Evolutionary conservation across 1,140 invertebrate species (phyloP).

Genomic region (Samia ricini): DNA sequence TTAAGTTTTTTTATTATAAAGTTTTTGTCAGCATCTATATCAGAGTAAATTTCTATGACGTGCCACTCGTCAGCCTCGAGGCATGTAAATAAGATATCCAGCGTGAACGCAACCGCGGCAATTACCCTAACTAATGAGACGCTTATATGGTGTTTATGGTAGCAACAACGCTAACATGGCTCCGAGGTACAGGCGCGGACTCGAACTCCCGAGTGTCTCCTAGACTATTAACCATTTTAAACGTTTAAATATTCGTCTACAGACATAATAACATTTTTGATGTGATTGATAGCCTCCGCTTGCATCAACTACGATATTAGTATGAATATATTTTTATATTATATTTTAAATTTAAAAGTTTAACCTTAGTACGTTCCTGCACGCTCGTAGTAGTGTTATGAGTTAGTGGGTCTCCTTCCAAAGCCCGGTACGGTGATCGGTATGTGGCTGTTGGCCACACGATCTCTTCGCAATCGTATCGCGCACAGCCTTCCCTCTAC

Average conservation of each 20-base stretch:
- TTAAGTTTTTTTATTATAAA: not conserved
- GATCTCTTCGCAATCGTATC: not conserved
- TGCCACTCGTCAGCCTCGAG: conserved; percentile 11
- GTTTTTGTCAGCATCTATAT: not conserved
- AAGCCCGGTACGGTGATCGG: not conserved
- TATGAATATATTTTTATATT: too few species aligned
- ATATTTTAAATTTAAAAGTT: too few species aligned
- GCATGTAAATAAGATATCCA: conserved; percentile 38
- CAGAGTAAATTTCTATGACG: not conserved
- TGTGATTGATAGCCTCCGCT: too few species aligned
- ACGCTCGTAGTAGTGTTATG: not conserved
- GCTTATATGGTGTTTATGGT: conserved; percentile 23
- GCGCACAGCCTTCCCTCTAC: not conserved
- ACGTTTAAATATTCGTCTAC: not conserved
- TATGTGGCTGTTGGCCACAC: not conserved
- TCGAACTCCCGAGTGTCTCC: not conserved
- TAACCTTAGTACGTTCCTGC: not conserved
- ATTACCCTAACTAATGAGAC: conserved; percentile 28
- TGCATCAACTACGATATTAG: too few species aligned
- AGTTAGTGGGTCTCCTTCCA: not conserved
- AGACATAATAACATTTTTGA: too few species aligned
- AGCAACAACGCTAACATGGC: conserved; percentile 16
- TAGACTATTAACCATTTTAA: not conserved
- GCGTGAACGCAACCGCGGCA: conserved; percentile 7
- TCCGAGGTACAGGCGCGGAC: not conserved